Conservation (phyloP, 2,113 vertebrate genomes). For the Chrysochloris asiatica region DNA sequence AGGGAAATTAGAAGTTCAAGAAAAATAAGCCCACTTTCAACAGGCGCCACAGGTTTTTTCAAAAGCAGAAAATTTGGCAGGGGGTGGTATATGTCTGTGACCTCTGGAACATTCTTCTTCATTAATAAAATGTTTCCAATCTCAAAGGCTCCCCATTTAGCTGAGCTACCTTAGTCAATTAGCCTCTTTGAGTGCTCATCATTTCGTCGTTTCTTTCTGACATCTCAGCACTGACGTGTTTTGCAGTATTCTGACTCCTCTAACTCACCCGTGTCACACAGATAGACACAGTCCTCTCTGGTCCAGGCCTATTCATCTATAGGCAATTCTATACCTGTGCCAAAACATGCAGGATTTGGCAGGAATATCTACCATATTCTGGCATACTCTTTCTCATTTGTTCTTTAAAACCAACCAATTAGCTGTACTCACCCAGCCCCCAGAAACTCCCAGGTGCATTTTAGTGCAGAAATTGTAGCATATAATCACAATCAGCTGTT, state of each 20-base stretch:
- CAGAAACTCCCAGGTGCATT: background rate
- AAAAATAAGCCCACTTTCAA: background rate
- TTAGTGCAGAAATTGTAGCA: background rate
- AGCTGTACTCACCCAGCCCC: background rate
- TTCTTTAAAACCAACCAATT: too few species aligned
- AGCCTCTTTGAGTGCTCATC: background rate
- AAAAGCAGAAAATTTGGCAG: too few species aligned
- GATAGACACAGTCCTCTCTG: background rate
- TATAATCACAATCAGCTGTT: background rate
- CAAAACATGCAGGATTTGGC: too few species aligned
- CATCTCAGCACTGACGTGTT: background rate
- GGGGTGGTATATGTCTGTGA: background rate
- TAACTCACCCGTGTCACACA: too few species aligned
- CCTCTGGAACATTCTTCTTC: background rate
- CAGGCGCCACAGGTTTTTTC: background rate
- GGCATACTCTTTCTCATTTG: background rate
- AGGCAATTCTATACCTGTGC: background rate
- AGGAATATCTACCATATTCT: background rate
- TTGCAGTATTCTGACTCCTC: background rate
- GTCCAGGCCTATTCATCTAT: background rate
- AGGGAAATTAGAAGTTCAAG: background rate
- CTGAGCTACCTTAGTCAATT: background rate
- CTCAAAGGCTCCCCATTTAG: background rate
- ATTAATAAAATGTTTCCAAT: background rate
- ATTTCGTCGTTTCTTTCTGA: background rate